These are phyloP conservation scores for Spodoptera littoralis DNA, from an alignment of 2,888 invertebrate species.

Conservation along the genomic window DNA sequence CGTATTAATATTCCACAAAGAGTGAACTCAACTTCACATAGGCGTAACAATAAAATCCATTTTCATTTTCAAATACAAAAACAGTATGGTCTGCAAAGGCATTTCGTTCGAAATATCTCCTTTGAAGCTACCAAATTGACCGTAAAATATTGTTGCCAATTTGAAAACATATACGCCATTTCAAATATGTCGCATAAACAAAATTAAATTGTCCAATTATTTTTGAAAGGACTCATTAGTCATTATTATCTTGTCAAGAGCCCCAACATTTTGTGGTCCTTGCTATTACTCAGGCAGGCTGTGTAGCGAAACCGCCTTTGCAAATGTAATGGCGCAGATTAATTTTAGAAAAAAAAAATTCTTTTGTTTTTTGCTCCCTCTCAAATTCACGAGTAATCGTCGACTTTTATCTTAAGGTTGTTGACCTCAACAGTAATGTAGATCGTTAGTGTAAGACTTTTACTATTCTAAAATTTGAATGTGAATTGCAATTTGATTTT, in stretches of 20 bases:
- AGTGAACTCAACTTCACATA: no score
- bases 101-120: not conserved
- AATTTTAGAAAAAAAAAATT: slow-evolving; percentile 2
- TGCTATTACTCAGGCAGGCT: slow-evolving; percentile 1
- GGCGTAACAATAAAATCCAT: no score
- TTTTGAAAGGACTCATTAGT: slow-evolving; percentile 10
- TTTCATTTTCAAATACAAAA: not conserved
- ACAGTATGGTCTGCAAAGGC: not conserved
- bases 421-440: not conserved
- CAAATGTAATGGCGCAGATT: slow-evolving; percentile 13
- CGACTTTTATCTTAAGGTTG: slow-evolving; percentile 1
- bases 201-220: slow-evolving; percentile 18
- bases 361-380: slow-evolving; percentile 1
- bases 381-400: slow-evolving; percentile 1
- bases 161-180: slow-evolving; percentile 12
- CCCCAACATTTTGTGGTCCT: not conserved
- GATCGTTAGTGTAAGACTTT: slow-evolving; percentile 1
- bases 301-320: not conserved
- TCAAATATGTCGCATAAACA: slow-evolving; percentile 2
- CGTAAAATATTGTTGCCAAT: not conserved
- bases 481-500: not conserved
- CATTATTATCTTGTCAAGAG: slow-evolving; percentile 17
- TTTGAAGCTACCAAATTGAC: not conserved
- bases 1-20: no score
- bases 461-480: not conserved